phyloP scores from a whole-genome alignment of 2,113 vertebrate genomes.

The Taurulus bubalis region DNA sequence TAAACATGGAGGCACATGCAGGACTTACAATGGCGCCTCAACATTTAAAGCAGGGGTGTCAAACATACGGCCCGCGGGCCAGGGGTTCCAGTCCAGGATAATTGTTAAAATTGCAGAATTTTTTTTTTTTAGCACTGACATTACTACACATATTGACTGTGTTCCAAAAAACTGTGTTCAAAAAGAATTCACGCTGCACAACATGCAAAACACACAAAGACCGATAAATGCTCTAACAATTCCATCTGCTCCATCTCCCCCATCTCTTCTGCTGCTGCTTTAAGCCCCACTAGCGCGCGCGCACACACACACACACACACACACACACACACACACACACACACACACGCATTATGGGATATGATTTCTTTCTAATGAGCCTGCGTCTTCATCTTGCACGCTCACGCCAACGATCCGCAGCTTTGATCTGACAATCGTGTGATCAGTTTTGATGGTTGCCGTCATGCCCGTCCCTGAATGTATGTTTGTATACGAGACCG shows the following conservation, averaged over 20 bases:
- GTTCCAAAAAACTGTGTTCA: too few relatives aligned
- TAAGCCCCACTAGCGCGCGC: conserved; percentile 16
- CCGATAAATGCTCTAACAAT: conserved; percentile 55
- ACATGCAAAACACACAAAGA: conserved; percentile 36
- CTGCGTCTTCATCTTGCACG: conserved; percentile 38
- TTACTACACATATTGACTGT: too few relatives aligned
- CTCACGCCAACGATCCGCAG: conserved; percentile 24
- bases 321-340: conserved; percentile 9
- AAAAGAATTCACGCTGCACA: conserved; percentile 32
- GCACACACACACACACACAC: conserved; percentile 19
- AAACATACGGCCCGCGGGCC: too few relatives aligned
- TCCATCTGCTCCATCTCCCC: conserved; percentile 56
- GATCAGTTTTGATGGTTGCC: conserved; percentile 39
- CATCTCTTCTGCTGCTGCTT: conserved; percentile 23
- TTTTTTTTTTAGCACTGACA: too few relatives aligned
- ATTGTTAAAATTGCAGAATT: too few relatives aligned
- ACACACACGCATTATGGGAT: conserved; percentile 49
- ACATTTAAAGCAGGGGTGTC: not conserved
- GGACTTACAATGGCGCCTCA: not conserved
- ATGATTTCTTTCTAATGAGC: conserved; percentile 62
- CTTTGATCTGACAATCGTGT: conserved; percentile 64
- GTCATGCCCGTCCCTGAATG: conserved; percentile 15
- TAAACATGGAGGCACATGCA: conserved; percentile 34
- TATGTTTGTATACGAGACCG: not conserved
- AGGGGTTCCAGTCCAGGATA: too few relatives aligned